phyloP scores from a whole-genome alignment of 2,888 invertebrate species.

The Eristalinus sepulchralis region DNA sequence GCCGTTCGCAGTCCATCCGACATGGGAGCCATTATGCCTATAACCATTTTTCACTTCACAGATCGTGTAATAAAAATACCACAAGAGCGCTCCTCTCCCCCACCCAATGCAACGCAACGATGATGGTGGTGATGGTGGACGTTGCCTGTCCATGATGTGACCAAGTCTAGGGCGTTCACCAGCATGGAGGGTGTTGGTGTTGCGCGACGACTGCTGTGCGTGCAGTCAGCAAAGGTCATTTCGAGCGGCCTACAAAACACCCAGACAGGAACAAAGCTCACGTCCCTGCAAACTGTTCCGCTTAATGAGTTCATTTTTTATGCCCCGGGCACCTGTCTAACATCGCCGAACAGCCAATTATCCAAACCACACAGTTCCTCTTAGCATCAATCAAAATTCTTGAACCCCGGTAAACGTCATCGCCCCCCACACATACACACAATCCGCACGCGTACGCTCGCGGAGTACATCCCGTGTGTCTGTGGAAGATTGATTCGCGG shows the following conservation, averaged over 20 bases:
- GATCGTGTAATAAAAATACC: conserved; percentile 61
- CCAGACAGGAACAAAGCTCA: background rate
- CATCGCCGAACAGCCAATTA: conserved; percentile 51
- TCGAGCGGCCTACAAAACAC: background rate
- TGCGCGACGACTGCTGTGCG: background rate
- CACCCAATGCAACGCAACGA: conserved; percentile 43
- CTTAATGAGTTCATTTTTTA: conserved; percentile 37
- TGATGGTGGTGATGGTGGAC: no score
- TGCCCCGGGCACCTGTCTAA: conserved; percentile 43
- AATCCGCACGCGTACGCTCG: background rate
- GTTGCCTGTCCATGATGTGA: background rate
- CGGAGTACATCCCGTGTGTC: conserved; percentile 29
- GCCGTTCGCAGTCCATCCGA: conserved; percentile 8
- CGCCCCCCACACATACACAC: conserved; percentile 2
- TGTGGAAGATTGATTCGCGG: conserved; percentile 62
- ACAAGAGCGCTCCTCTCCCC: conserved; percentile 32
- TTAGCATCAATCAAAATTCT: conserved; percentile 66
- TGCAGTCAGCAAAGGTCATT: conserved; percentile 11
- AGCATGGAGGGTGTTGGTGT: background rate
- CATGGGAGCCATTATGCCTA: conserved; percentile 43
- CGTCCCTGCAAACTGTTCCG: conserved; percentile 26
- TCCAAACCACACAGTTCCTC: conserved; percentile 59
- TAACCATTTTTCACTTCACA: conserved; percentile 59
- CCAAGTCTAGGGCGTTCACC: no score
- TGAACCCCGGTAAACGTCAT: conserved; percentile 52